phyloP scores from a whole-genome alignment of 2,888 invertebrate genomes.

The Diadegma fenestrale region DNA sequence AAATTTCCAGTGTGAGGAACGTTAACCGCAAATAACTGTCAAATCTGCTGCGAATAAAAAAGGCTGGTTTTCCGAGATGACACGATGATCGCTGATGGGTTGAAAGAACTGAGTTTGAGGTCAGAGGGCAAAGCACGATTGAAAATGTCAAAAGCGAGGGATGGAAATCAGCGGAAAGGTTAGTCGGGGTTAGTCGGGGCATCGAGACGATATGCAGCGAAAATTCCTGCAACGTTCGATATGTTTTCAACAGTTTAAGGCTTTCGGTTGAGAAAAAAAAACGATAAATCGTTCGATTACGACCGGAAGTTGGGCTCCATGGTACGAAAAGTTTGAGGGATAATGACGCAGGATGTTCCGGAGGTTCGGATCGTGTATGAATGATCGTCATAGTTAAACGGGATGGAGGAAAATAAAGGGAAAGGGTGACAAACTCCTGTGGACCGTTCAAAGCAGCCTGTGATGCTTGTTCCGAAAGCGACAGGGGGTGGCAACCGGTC shows the following conservation, averaged over 20 bases:
- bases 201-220: background rate
- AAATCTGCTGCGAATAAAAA: too few relatives aligned
- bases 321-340: background rate
- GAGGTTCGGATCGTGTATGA: conserved; percentile 12
- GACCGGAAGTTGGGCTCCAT: conserved; percentile 2
- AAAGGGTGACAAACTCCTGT: conserved; percentile 29
- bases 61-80: background rate
- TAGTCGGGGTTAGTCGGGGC: background rate
- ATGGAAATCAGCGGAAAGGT: background rate
- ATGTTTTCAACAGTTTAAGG: background rate
- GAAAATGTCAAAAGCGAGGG: background rate
- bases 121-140: background rate
- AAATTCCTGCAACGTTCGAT: background rate
- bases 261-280: background rate
- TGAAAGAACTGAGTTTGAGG: background rate
- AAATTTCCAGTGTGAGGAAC: too few relatives aligned
- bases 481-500: conserved; percentile 9
- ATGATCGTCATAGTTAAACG: conserved; percentile 11
- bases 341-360: conserved; percentile 29
- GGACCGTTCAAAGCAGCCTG: conserved; percentile 4
- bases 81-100: background rate
- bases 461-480: conserved; percentile 18
- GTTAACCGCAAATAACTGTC: background rate
- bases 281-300: conserved; percentile 13
- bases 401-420: conserved; percentile 30